A percentile compares a stretch with the other conserved stretches of the same genome.
Evolutionary conservation across 2,888 invertebrate genomes (phyloP).

Genomic region (Hypena proboscidalis): DNA sequence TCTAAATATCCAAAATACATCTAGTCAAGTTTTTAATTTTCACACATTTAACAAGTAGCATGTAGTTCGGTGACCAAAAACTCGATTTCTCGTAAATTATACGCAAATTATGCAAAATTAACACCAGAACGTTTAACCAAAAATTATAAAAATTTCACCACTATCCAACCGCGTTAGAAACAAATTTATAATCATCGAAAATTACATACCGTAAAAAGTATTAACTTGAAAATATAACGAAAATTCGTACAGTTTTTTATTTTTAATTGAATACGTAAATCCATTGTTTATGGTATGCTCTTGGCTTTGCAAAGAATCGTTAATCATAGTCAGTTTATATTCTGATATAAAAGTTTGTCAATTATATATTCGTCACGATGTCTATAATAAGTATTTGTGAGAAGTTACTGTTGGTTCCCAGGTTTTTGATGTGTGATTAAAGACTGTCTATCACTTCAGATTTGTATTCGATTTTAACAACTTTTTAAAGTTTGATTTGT

Average conservation of each 20-base stretch:
- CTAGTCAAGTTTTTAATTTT: no score
- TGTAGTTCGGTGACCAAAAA: no score
- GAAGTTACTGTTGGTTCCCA: constrained; percentile 31
- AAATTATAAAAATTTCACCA: constrained; percentile 13
- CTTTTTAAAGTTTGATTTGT: no score
- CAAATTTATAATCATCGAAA: constrained; percentile 41
- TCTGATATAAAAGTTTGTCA: constrained; percentile 32
- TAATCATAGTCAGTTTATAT: constrained; percentile 35
- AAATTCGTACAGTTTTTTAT: constrained; percentile 7
- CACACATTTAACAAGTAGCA: no score
- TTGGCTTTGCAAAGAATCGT: constrained; percentile 41
- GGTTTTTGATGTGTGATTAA: constrained; percentile 17
- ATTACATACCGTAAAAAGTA: constrained; percentile 33
- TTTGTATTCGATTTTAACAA: no score
- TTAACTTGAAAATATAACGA: constrained; percentile 22
- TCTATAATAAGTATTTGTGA: constrained; percentile 29
- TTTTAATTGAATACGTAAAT: constrained; percentile 34
- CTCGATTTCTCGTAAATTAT: no score
- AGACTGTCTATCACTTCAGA: no score
- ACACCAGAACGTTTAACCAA: no score
- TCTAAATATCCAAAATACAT: no score
- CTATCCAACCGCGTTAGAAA: constrained; percentile 22
- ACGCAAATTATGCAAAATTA: no score
- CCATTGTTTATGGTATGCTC: constrained; percentile 46
- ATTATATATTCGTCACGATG: constrained; percentile 48